phyloP scores from a whole-genome alignment of 2,113 vertebrate genomes.

The Cephalopterus ornatus region DNA sequence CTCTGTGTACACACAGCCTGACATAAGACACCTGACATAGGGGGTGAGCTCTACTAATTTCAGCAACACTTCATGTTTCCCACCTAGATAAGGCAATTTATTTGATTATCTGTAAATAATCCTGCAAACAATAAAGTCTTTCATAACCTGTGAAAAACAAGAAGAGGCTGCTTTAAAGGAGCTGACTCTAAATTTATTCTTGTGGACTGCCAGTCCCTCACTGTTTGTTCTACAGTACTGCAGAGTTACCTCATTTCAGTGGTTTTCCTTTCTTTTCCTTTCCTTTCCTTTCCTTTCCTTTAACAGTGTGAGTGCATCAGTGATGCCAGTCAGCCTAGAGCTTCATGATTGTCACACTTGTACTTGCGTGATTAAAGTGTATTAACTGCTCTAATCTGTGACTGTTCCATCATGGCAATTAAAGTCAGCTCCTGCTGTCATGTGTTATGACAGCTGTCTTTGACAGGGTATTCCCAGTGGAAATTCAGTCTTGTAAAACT shows the following conservation, averaged over 20 bases:
- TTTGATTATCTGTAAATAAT: background rate
- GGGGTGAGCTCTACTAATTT: background rate
- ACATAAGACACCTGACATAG: background rate
- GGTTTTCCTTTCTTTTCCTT: background rate
- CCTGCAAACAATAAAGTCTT: background rate
- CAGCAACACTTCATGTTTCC: background rate
- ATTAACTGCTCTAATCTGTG: background rate
- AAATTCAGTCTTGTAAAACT: background rate
- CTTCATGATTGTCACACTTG: background rate
- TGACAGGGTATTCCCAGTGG: conserved; percentile 9
- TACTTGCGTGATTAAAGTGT: background rate
- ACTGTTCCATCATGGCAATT: conserved; percentile 8
- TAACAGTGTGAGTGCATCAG: background rate
- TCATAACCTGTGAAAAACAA: background rate
- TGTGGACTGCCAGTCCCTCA: background rate
- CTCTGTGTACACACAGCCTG: background rate
- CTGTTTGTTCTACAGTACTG: background rate
- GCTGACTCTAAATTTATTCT: background rate
- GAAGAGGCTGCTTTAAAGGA: background rate
- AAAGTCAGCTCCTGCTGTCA: background rate
- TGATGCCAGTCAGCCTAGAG: background rate
- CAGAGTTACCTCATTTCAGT: background rate
- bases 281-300: background rate
- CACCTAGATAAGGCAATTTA: background rate
- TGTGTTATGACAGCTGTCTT: conserved; percentile 14